These are phyloP conservation scores for Melinopterus prodromus DNA, from an alignment of 2,888 invertebrate species.

Conservation along the genomic window DNA sequence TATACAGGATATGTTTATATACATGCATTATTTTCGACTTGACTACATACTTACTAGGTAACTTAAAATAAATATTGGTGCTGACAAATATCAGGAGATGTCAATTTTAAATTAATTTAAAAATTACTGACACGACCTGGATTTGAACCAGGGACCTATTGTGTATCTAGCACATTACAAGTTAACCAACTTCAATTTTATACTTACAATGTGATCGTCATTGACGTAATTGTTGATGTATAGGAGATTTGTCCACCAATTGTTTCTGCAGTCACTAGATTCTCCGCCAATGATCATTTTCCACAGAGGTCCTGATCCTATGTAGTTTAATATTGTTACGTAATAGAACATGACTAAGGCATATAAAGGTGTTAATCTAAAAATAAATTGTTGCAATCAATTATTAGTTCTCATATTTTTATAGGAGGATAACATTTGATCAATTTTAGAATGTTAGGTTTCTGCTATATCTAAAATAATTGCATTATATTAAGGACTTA, in stretches of 20 bases:
- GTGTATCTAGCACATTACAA: too few relatives aligned
- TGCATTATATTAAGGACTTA: not conserved
- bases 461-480: not conserved
- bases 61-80: not conserved
- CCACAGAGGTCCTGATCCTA: conserved; percentile 71
- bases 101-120: not conserved
- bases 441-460: too few relatives aligned
- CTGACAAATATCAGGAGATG: not conserved
- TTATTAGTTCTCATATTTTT: not conserved
- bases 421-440: too few relatives aligned
- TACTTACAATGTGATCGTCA: conserved; percentile 65
- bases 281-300: conserved; percentile 62
- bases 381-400: conserved; percentile 42
- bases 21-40: not conserved
- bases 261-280: conserved; percentile 63
- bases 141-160: not conserved
- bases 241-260: conserved; percentile 71
- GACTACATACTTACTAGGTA: not conserved
- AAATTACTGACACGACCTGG: not conserved
- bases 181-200: too few relatives aligned
- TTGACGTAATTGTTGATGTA: conserved; percentile 70
- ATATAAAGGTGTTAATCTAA: conserved; percentile 65
- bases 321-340: conserved; percentile 64
- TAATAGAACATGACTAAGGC: conserved; percentile 67
- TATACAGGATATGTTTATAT: not conserved